Conservation (phyloP, 2,888 invertebrate genomes). For the Herminia tarsipennalis region DNA sequence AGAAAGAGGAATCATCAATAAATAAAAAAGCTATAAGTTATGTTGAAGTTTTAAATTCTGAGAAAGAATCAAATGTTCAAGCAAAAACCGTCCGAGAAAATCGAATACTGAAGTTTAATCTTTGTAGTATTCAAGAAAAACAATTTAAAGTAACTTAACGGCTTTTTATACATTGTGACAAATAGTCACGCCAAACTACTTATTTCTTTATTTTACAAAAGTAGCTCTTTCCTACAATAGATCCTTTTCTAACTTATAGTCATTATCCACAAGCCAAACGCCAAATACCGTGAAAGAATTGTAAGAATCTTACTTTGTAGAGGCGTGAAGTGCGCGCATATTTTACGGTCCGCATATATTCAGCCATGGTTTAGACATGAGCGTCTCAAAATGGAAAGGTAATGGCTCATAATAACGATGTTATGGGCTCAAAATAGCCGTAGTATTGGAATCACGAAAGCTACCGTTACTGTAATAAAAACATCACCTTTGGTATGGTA, state of each 20-base stretch:
- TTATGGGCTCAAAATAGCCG: slow-evolving; percentile 23
- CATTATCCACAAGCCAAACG: slow-evolving; percentile 20
- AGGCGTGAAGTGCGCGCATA: slow-evolving; percentile 14
- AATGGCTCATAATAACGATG: slow-evolving; percentile 15
- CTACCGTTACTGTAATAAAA: slow-evolving; percentile 15
- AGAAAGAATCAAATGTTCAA: no score
- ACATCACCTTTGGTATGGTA: no score
- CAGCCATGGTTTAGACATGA: slow-evolving; percentile 12
- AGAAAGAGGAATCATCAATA: no score
- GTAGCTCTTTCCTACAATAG: background rate
- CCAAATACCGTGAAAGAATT: slow-evolving; percentile 15
- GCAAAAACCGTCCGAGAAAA: no score
- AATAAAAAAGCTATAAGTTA: no score
- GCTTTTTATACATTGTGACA: no score
- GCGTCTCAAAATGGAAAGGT: slow-evolving; percentile 3
- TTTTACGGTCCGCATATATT: slow-evolving; percentile 13
- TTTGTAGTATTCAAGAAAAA: no score
- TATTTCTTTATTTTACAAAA: no score
- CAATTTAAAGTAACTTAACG: no score
- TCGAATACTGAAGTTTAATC: no score
- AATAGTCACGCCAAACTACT: no score
- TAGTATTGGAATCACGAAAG: slow-evolving; percentile 11
- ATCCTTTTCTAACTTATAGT: slow-evolving; percentile 1
- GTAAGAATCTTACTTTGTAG: slow-evolving; percentile 20
- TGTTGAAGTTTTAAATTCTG: no score